A percentile compares a stretch with the other conserved stretches of the same genome.
phyloP scores from a whole-genome alignment of 2,888 invertebrate species.

The Acleris cristana region DNA sequence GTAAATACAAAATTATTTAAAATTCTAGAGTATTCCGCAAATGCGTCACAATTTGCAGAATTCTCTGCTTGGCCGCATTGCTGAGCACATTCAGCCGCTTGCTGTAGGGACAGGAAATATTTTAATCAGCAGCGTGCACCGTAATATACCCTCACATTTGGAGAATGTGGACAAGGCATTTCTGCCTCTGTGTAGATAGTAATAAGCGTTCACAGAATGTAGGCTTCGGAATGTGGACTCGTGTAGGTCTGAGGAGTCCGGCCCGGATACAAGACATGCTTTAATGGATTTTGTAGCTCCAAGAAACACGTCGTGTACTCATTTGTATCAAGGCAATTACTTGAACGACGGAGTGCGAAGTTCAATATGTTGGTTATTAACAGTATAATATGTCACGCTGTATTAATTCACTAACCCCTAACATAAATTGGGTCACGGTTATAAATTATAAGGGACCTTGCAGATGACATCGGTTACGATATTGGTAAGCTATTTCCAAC shows the following conservation, averaged over 20 bases:
- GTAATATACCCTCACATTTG: slow-evolving; percentile 10
- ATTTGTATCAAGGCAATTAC: neutral
- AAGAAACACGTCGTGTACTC: slow-evolving; percentile 1
- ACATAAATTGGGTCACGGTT: too few species aligned
- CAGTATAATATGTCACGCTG: too few species aligned
- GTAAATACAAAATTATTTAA: too few species aligned
- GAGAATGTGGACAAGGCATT: slow-evolving; percentile 19
- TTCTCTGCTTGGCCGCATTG: neutral
- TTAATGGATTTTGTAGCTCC: neutral
- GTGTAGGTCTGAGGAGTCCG: slow-evolving; percentile 9
- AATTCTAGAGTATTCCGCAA: too few species aligned
- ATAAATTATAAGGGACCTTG: too few species aligned
- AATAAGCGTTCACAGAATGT: slow-evolving; percentile 24
- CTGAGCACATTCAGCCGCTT: neutral
- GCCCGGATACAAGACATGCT: slow-evolving; percentile 2
- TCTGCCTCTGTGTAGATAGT: slow-evolving; percentile 6
- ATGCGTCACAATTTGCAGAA: too few species aligned
- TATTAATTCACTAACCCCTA: too few species aligned
- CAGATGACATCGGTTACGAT: too few species aligned
- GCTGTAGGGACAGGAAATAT: slow-evolving; percentile 2
- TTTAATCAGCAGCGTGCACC: slow-evolving; percentile 1
- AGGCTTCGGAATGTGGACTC: slow-evolving; percentile 4
- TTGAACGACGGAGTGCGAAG: too few species aligned
- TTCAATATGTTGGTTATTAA: too few species aligned
- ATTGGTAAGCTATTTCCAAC: too few species aligned